Percentiles rank a stretch among this genome's conserved stretches.
Evolutionary conservation across 2,888 invertebrate species (phyloP).

Genomic region (Patella depressa): DNA sequence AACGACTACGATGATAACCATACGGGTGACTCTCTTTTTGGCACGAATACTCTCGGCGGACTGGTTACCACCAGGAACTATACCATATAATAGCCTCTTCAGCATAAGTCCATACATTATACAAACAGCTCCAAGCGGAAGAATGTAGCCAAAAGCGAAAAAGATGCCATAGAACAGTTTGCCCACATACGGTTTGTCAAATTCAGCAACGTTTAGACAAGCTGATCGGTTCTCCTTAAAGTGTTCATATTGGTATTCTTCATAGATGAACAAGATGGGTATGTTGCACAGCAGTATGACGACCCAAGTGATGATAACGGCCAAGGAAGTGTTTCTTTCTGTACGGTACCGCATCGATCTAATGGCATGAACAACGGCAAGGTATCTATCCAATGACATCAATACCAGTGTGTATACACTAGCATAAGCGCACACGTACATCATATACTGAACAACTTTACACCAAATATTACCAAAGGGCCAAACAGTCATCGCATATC

Average conservation of each 20-base stretch:
- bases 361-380: conserved; percentile 94
- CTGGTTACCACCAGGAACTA: conserved; percentile 78
- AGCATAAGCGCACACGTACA: conserved; percentile 92
- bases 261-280: conserved; percentile 63
- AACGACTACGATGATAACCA: conserved; percentile 91
- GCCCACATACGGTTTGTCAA: conserved; percentile 17
- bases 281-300: conserved; percentile 75
- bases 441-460: conserved; percentile 90
- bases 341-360: conserved; percentile 88
- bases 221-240: conserved; percentile 52
- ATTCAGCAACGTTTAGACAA: conserved; percentile 51
- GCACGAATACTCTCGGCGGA: conserved; percentile 87
- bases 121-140: conserved; percentile 88
- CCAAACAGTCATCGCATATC: conserved; percentile 89
- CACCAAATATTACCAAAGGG: conserved; percentile 92
- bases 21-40: conserved; percentile 89
- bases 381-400: conserved; percentile 90
- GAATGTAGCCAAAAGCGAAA: conserved; percentile 88
- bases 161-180: conserved; percentile 71
- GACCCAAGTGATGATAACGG: conserved; percentile 85
- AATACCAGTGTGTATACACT: conserved; percentile 93
- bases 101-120: conserved; percentile 92
- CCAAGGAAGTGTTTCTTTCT: conserved; percentile 84
- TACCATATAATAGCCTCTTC: conserved; percentile 86
- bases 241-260: conserved; percentile 69